Evolutionary conservation across 2,113 vertebrate genomes (phyloP).

Genomic region (Erythrolamprus reginae): DNA sequence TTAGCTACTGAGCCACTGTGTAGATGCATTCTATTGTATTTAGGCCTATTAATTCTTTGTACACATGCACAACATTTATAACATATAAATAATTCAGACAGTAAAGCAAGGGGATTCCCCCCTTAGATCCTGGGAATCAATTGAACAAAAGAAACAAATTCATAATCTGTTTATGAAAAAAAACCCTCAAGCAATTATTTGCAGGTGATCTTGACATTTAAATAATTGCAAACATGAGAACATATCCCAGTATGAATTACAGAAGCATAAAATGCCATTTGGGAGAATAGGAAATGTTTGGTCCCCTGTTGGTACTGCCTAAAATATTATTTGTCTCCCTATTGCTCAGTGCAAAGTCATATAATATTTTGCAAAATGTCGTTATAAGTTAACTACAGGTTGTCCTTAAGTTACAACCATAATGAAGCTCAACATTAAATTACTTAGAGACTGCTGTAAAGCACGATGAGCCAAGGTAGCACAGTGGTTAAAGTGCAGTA

Average conservation of each 20-base stretch:
- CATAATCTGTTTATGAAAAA: conserved; percentile 10
- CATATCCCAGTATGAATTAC: conserved; percentile 22
- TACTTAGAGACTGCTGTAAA: too few species aligned
- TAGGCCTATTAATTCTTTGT: conserved; percentile 1
- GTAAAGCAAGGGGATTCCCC: conserved; percentile 25
- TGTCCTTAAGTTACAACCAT: too few species aligned
- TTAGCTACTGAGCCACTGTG: too few species aligned
- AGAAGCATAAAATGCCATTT: neutral
- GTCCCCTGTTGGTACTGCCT: neutral
- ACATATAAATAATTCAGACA: conserved; percentile 4
- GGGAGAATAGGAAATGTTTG: conserved; percentile 18
- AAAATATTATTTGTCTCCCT: neutral
- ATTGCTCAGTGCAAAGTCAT: neutral
- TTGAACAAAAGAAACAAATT: conserved; percentile 39
- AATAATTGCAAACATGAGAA: conserved; percentile 24
- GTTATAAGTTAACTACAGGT: neutral
- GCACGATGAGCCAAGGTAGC: too few species aligned
- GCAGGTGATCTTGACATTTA: conserved; percentile 45
- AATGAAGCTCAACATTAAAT: too few species aligned
- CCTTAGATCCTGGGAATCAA: conserved; percentile 35
- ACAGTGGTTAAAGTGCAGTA: too few species aligned
- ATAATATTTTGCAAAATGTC: accelerated
- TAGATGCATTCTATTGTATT: neutral
- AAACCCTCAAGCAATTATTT: neutral
- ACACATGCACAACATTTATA: neutral